phyloP scores from a whole-genome alignment of 1,140 invertebrate species.

The Mya arenaria region DNA sequence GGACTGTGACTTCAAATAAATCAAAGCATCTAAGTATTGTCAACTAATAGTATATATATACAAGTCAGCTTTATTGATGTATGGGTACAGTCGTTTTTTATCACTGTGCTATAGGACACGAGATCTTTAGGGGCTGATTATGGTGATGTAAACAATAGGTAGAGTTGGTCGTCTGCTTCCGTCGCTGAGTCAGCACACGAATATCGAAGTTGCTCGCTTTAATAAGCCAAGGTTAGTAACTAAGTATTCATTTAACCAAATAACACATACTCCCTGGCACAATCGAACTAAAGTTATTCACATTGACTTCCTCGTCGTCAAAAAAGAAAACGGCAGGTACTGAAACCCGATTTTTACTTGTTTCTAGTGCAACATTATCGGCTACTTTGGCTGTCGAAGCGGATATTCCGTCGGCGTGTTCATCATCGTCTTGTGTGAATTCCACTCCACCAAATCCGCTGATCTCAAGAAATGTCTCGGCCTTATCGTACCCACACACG shows the following conservation, averaged over 20 bases:
- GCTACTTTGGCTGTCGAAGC: background rate
- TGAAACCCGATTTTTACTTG: background rate
- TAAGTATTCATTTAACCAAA: conserved; percentile 44
- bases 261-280: conserved; percentile 51
- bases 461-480: conserved; percentile 57
- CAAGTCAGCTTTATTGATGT: no score
- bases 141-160: no score
- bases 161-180: no score
- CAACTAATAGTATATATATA: no score
- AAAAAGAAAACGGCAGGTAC: conserved; percentile 51
- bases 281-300: conserved; percentile 55
- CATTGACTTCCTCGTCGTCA: conserved; percentile 63
- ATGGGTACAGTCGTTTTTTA: no score
- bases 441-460: background rate
- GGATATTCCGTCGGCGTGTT: background rate
- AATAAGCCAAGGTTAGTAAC: no score
- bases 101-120: no score
- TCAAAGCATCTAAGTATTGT: no score
- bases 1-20: no score
- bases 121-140: no score
- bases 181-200: no score
- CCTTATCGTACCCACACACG: conserved; percentile 65
- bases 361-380: background rate
- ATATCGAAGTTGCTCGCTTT: no score
- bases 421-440: background rate